Conservation (phyloP, 2,113 vertebrate species). For the Ictidomys tridecemlineatus region DNA sequence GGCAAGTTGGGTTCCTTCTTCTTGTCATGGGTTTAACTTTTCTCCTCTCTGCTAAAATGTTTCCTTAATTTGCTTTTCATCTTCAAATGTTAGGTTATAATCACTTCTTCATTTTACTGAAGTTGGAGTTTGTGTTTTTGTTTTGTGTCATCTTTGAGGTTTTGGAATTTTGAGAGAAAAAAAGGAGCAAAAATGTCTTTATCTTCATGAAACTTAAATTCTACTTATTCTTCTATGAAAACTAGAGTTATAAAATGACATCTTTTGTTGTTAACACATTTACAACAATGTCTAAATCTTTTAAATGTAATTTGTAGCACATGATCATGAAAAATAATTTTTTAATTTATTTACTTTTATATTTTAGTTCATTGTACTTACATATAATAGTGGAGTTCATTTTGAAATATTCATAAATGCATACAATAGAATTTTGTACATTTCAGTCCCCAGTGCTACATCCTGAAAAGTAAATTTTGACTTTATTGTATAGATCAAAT, state of each 20-base stretch:
- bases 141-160: constrained; percentile 11
- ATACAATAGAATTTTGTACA: no score
- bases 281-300: constrained; percentile 14
- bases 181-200: neutral
- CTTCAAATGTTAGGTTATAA: constrained; percentile 23
- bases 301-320: neutral
- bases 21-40: constrained; percentile 1
- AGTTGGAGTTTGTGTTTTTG: constrained; percentile 46
- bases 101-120: neutral
- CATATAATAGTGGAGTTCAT: no score
- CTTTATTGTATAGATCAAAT: neutral
- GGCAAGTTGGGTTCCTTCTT: neutral
- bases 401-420: no score
- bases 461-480: neutral
- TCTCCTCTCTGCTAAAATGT: constrained; percentile 24
- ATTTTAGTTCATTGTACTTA: no score
- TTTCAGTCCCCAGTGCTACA: no score
- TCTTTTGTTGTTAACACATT: neutral
- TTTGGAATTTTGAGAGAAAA: constrained; percentile 56
- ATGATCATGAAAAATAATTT: neutral
- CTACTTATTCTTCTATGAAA: constrained; percentile 44
- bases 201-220: constrained; percentile 13
- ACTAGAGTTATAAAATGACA: constrained; percentile 4
- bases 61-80: constrained; percentile 44
- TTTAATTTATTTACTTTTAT: no score